Evolutionary conservation across 2,797 vertebrate species (phyloP), one percentile per base, ranked within the genome.

Genomic region (Acipenser transmontanus): DNA sequence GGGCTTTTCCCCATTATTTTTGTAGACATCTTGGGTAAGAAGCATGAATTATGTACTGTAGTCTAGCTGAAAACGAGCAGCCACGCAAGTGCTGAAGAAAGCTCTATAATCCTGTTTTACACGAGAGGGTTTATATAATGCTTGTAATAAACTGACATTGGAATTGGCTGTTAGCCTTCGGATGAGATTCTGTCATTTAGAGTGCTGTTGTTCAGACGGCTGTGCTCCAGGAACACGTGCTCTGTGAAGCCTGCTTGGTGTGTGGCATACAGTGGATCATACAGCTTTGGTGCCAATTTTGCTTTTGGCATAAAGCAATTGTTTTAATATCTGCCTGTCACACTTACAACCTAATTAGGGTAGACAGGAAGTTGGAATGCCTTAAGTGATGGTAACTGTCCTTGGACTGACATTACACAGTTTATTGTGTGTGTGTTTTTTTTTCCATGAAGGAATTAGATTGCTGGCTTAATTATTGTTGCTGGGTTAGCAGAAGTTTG

Each of bases 121-220:
- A 34, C 4, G 34, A 34, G 34, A 34, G 34, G 34, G 34, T 34
- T 34, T 34, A 34, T 34, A 4, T 34, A 34, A 34, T 34, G 34
- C 34, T 34, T 34, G 34, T 34, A 34, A 34, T 34, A 34, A 34
- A 34, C 34, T 34, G 34, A 34, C 34, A 34, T 3, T 34, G 34
- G 34, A 57, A 57, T 11, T 13, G 7, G 54, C 54, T 57, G 6
- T 57, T 57, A n/a, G 54, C 9, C 54, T n/a, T 65, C 60, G 68
- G 61, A 59, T 14, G 65, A 54, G 6, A 47, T 57, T 10, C 49
- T 8, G 9, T 49, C 9, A 5, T 5, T 5, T 12, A 2, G 54
- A 6, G 9, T 7, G 34, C 54, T n/a, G 14, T 12, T 14, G 7
- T 34, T 7, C 48, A 11, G 68, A 12, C 11, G 0, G 50, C 50